Conservation (phyloP, 2,888 invertebrate species). For the Uloborus plumipes region DNA sequence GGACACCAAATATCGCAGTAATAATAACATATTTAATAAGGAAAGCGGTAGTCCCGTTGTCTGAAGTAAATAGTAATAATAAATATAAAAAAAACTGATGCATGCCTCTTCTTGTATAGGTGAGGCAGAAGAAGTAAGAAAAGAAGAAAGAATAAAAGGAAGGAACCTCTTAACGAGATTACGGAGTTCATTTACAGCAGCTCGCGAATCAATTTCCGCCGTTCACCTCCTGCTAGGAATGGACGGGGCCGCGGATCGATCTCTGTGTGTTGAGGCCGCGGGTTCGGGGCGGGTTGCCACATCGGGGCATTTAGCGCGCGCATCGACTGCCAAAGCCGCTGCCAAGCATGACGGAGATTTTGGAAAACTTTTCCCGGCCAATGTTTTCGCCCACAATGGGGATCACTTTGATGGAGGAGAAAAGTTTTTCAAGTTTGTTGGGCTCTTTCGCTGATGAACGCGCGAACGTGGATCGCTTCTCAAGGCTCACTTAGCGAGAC, state of each 20-base stretch:
- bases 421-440: too few species aligned
- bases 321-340: too few species aligned
- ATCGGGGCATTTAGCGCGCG: constrained; percentile 18
- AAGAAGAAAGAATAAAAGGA: constrained; percentile 48
- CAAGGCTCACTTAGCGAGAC: too few species aligned
- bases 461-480: too few species aligned
- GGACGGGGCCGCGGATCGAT: constrained; percentile 58
- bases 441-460: too few species aligned
- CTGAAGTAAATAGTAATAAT: neutral
- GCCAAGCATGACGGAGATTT: constrained; percentile 21
- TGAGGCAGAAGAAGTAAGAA: constrained; percentile 35
- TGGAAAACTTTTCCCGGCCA: too few species aligned
- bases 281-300: constrained; percentile 43
- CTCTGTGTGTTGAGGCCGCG: constrained; percentile 42
- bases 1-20: neutral
- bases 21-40: constrained; percentile 27
- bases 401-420: too few species aligned
- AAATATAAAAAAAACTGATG: neutral
- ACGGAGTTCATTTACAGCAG: constrained; percentile 62
- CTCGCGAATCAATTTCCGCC: constrained; percentile 63
- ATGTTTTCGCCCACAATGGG: too few species aligned
- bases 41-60: neutral
- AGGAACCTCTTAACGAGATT: constrained; percentile 62
- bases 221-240: constrained; percentile 51
- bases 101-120: constrained; percentile 22